phyloP scores from a whole-genome alignment of 2,888 invertebrate genomes.

The Bellardia pandia region DNA sequence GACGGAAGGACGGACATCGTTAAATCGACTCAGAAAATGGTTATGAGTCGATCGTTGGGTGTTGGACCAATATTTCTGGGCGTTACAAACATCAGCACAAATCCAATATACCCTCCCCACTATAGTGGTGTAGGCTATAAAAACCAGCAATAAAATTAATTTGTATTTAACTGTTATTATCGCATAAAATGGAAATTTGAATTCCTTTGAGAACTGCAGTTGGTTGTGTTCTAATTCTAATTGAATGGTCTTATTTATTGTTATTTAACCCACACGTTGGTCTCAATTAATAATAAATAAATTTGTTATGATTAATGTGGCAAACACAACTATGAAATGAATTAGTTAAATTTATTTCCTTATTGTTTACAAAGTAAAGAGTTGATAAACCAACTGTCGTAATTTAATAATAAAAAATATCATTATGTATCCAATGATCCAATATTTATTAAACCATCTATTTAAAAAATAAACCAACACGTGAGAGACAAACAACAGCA shows the following conservation, averaged over 20 bases:
- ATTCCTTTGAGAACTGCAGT: not conserved
- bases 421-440: not conserved
- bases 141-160: not conserved
- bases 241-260: not conserved
- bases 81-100: too few species aligned
- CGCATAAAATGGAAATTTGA: not conserved
- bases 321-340: not conserved
- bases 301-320: constrained; percentile 26
- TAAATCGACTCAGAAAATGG: too few species aligned
- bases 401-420: constrained; percentile 25
- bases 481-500: constrained; percentile 9
- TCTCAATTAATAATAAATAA: constrained; percentile 24
- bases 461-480: constrained; percentile 18
- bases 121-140: not conserved
- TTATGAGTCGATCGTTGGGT: too few species aligned
- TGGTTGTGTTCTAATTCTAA: constrained; percentile 6
- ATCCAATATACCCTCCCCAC: too few species aligned
- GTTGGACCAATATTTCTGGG: too few species aligned
- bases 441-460: constrained; percentile 25
- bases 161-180: constrained; percentile 4
- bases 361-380: constrained; percentile 38
- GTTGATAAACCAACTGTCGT: constrained; percentile 29
- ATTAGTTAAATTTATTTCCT: not conserved
- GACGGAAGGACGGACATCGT: too few species aligned
- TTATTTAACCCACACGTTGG: not conserved